Percentiles rank a stretch among this genome's conserved stretches.
These are phyloP conservation scores for Atrichornis clamosus DNA, from an alignment of 2,113 vertebrate genomes.

Conservation along the genomic window DNA sequence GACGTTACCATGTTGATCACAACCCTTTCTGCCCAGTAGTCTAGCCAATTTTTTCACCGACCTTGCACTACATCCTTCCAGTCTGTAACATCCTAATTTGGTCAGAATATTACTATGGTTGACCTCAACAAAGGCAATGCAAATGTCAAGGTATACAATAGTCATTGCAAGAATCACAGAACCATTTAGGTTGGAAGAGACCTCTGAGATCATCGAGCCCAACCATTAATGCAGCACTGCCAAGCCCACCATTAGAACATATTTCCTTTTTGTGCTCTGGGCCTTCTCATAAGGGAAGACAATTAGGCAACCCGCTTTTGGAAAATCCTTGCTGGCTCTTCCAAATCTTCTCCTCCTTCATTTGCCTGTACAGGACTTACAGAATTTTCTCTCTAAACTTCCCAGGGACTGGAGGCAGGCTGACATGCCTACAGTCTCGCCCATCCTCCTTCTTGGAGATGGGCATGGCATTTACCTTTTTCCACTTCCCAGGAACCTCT, in stretches of 20 bases:
- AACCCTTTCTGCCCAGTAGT: not conserved
- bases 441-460: fast-evolving
- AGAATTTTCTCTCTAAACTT: not conserved
- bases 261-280: not conserved
- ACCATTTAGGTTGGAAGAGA: not conserved
- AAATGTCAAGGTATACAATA: not conserved
- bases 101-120: not conserved
- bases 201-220: not conserved
- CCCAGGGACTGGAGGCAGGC: not conserved
- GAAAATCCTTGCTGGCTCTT: not conserved
- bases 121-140: not conserved
- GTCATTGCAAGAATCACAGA: not conserved
- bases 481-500: not conserved
- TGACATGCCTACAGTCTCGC: not conserved
- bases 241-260: not conserved
- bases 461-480: not conserved
- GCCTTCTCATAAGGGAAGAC: not conserved
- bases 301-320: not conserved
- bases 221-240: not conserved
- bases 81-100: not conserved
- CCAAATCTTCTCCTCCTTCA: not conserved
- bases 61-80: not conserved
- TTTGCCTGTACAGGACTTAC: not conserved
- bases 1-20: not conserved
- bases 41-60: not conserved